Conservation (phyloP, 2,797 vertebrate genomes). For the Chelmon rostratus region DNA sequence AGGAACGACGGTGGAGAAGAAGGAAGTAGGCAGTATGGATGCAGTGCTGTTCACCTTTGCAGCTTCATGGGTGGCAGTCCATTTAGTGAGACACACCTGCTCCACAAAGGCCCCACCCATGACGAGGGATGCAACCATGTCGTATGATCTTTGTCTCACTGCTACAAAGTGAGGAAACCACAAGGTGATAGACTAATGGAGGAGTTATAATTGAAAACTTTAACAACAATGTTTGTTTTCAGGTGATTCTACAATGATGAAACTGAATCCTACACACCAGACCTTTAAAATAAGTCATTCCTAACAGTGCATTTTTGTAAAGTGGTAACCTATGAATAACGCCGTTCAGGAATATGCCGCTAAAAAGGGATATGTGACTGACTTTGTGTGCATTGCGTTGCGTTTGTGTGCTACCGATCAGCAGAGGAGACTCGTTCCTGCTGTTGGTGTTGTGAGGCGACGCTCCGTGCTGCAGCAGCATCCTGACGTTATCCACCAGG, state of each 20-base stretch:
- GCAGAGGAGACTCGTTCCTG: constrained; percentile 89
- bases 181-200: background rate
- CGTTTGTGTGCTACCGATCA: constrained; percentile 83
- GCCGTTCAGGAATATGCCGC: background rate
- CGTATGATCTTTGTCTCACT: constrained; percentile 84
- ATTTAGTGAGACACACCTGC: constrained; percentile 87
- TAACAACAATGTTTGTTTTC: no score
- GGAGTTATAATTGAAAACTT: background rate
- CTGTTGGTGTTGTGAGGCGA: constrained; percentile 89
- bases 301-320: no score
- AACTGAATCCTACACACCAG: no score
- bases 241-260: no score
- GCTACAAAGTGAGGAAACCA: constrained; percentile 68
- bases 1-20: background rate
- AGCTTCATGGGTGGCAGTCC: constrained; percentile 92
- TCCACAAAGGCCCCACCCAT: constrained; percentile 88
- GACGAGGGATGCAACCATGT: constrained; percentile 87
- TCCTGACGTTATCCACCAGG: constrained; percentile 82
- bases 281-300: no score
- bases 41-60: constrained; percentile 81
- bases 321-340: background rate
- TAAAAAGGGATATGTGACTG: background rate
- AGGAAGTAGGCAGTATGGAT: background rate
- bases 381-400: background rate
- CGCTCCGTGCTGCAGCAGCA: constrained; percentile 86